Base-by-base conservation (phyloP, 2,888 invertebrate genomes). In the Erynnis tages region DNA sequence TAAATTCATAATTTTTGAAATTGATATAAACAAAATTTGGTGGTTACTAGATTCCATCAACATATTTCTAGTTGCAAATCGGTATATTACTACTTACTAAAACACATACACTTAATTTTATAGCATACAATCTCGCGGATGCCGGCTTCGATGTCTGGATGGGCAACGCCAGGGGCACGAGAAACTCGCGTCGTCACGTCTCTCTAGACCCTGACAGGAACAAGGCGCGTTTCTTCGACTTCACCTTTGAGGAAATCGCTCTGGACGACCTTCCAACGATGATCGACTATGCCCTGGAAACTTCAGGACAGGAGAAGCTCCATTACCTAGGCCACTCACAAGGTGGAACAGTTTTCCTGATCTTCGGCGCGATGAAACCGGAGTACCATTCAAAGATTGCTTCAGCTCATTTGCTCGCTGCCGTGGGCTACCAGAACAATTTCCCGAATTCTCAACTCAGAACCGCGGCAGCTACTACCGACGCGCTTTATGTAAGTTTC, bases 101-200 rank as follows among this genome's bases (percentile, higher is more conserved):
- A n/a, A n/a, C n/a, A n/a, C n/a, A n/a, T n/a, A n/a, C n/a, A n/a
- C 8, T 13, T 2, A 14, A 16, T 14, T 30, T 16, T 54, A 0
- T 62, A 95, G 96, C 81, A 62, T 94, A 91, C 82, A 90, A 92
- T 69, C 85, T 94, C 38, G 91, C 92, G 0, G 93, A 94, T 59
- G 80, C 81, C 11, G 93, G 93, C 0, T 94, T 91, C 63, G 94
- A 94, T 66, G 93, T 94, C 0, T 97, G 96, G 96, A 67, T 97
- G 68, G 95, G 95, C 1, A 97, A 97, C 74, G 91, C 92, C 8
- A 85, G 96, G 54, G 97, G 96, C 1, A 96, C 94, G 71, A 91
- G 87, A 0, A 93, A 94, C 71, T 93, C 93, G 0, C 89, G 91
- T 23, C 80, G 75, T 1, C 95, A 96, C 65, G 52, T 63, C 2